phyloP scores from a whole-genome alignment of 2,888 invertebrate genomes.

The Drosophila paucipuncta region DNA sequence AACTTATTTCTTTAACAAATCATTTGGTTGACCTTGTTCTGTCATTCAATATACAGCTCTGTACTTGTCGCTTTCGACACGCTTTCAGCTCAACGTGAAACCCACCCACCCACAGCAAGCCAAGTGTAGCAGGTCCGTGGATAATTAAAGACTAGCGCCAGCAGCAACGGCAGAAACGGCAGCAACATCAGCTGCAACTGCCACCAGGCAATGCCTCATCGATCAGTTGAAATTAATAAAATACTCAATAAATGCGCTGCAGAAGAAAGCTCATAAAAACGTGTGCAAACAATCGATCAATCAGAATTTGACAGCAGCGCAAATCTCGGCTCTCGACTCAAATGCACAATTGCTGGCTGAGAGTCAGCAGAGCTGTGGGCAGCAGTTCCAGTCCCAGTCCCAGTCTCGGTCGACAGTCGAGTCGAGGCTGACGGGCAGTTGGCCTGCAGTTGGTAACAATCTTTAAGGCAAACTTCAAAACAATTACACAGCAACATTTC shows the following conservation, averaged over 20 bases:
- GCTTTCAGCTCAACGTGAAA: conserved; percentile 35
- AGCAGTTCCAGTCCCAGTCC: neutral
- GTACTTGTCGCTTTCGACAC: conserved; percentile 41
- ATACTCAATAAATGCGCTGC: conserved; percentile 77
- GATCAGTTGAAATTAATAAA: conserved; percentile 81
- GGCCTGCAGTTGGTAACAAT: conserved; percentile 76
- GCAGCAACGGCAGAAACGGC: conserved; percentile 1
- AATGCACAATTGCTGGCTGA: conserved; percentile 23
- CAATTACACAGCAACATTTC: conserved; percentile 81
- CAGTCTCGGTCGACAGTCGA: conserved; percentile 11
- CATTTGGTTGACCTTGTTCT: conserved; percentile 27
- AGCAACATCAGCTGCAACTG: conserved; percentile 13
- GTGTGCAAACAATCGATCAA: conserved; percentile 82
- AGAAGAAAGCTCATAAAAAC: conserved; percentile 75
- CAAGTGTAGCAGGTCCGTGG: conserved; percentile 29
- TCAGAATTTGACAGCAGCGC: conserved; percentile 74
- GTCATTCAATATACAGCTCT: conserved; percentile 26
- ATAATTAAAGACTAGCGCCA: conserved; percentile 38
- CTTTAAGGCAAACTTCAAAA: conserved; percentile 76
- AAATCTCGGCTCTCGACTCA: conserved; percentile 41
- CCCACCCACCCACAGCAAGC: conserved; percentile 17
- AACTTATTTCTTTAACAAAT: conserved; percentile 10
- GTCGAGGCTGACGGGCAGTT: conserved; percentile 61
- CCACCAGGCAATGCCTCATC: conserved; percentile 56
- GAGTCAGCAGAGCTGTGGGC: conserved; percentile 12